Percentiles rank a stretch among this genome's conserved stretches.
These are phyloP conservation scores for Otocyon megalotis DNA, from an alignment of 2,113 vertebrate genomes.

Conservation along the genomic window DNA sequence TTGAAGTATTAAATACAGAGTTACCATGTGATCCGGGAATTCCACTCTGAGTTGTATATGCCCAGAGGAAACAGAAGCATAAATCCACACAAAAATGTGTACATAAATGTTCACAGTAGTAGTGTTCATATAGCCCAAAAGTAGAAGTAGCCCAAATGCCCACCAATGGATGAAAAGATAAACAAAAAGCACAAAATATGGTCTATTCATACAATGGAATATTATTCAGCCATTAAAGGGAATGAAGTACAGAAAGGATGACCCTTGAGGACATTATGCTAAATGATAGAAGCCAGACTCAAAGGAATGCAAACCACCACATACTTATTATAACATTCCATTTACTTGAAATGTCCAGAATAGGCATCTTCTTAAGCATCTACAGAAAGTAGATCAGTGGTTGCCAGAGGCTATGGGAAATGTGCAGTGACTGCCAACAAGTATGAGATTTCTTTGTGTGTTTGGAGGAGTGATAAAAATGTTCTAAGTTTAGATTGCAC, in stretches of 20 bases:
- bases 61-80: neutral
- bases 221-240: neutral
- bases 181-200: neutral
- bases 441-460: neutral
- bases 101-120: neutral
- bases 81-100: neutral
- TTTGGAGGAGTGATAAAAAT: neutral
- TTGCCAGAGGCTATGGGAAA: neutral
- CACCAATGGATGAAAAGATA: no score
- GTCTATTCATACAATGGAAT: no score
- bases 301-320: neutral
- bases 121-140: neutral
- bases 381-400: neutral
- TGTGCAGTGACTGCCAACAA: no score
- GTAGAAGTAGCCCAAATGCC: neutral
- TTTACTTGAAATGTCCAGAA: neutral
- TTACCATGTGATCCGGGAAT: neutral
- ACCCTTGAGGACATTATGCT: neutral
- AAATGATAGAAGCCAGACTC: neutral
- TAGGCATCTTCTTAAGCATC: neutral
- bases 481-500: neutral
- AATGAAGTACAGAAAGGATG: neutral
- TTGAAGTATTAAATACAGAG: neutral
- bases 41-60: neutral
- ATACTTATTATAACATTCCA: accelerated